phyloP scores from a whole-genome alignment of 2,113 vertebrate genomes.

The Callipepla squamata region DNA sequence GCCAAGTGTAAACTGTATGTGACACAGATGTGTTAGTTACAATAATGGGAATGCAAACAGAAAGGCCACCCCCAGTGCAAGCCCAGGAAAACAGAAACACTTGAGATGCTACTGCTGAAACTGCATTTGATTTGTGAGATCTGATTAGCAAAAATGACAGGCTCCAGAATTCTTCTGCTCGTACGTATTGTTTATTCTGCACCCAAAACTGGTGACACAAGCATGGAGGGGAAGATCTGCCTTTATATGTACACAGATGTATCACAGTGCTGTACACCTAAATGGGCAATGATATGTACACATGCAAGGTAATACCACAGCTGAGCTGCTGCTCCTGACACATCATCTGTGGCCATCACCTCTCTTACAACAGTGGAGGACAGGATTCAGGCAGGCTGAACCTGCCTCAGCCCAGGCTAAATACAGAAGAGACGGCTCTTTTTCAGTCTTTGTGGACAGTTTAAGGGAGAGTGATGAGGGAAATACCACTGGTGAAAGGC shows the following conservation, averaged over 20 bases:
- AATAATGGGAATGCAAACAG: background rate
- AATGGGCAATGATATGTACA: background rate
- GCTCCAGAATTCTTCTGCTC: background rate
- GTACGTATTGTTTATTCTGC: background rate
- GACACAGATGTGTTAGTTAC: background rate
- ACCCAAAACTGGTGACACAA: background rate
- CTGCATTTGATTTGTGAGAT: background rate
- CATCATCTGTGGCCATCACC: accelerated
- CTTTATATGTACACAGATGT: accelerated
- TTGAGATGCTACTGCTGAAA: background rate
- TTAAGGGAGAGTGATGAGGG: background rate
- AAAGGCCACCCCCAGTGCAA: background rate
- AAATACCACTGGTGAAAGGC: background rate
- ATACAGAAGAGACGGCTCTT: background rate
- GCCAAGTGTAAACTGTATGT: background rate
- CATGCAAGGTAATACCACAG: background rate
- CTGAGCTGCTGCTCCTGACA: background rate
- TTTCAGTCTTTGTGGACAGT: background rate
- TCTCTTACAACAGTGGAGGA: background rate
- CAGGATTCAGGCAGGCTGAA: background rate
- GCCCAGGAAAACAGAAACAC: background rate
- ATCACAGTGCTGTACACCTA: accelerated
- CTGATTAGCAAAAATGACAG: background rate
- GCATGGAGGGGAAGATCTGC: background rate
- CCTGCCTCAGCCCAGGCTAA: background rate